Conservation (phyloP, 2,797 vertebrate genomes). For the Schizothorax lantsangensis region DNA sequence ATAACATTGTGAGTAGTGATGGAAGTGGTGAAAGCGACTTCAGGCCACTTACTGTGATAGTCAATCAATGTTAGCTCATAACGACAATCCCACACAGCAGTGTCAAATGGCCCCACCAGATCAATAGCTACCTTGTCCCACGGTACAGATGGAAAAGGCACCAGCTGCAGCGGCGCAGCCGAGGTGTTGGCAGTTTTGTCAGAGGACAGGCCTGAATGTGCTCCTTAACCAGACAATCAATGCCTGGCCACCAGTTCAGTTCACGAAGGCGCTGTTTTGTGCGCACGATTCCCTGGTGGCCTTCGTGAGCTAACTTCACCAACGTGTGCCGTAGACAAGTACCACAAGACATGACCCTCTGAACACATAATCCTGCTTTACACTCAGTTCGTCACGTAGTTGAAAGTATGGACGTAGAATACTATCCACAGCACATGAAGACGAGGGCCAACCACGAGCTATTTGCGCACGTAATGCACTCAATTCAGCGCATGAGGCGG, state of each 20-base stretch:
- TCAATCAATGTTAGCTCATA: background rate
- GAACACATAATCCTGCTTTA: background rate
- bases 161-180: background rate
- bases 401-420: background rate
- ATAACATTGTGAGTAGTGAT: background rate
- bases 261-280: background rate
- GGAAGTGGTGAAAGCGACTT: background rate
- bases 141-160: background rate
- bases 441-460: background rate
- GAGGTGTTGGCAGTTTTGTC: background rate
- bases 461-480: no score
- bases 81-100: background rate
- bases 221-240: background rate
- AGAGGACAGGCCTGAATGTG: background rate
- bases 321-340: background rate
- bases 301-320: background rate
- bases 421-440: background rate
- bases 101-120: background rate
- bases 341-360: background rate
- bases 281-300: background rate
- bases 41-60: no score
- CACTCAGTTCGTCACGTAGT: background rate
- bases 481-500: background rate
- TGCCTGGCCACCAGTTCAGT: background rate
- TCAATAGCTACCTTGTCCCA: background rate